Evolutionary conservation across 2,888 invertebrate genomes (phyloP).

Genomic region (Euproctis similis): DNA sequence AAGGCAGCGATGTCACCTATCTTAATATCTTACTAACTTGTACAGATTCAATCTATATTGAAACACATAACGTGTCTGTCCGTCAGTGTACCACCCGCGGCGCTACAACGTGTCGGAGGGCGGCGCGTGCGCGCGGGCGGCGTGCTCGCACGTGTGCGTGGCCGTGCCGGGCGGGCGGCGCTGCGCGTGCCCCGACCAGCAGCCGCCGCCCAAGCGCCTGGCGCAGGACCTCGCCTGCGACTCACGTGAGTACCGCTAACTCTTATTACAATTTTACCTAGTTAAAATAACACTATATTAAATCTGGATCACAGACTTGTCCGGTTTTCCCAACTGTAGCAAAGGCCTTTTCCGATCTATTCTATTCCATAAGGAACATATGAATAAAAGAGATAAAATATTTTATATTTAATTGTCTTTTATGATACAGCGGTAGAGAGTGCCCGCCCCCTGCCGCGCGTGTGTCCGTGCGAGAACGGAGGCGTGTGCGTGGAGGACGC

Average conservation of each 20-base stretch:
- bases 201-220: constrained; percentile 66
- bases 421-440: constrained; percentile 81
- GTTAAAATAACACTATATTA: too few species aligned
- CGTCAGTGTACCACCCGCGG: constrained; percentile 85
- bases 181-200: constrained; percentile 92
- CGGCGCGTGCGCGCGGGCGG: constrained; percentile 78
- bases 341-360: too few species aligned
- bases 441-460: constrained; percentile 82
- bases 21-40: too few species aligned
- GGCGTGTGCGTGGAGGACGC: constrained; percentile 79
- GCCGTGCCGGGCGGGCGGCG: constrained; percentile 90
- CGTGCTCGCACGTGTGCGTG: constrained; percentile 95
- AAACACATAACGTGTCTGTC: too few species aligned
- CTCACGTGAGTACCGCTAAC: constrained; percentile 74
- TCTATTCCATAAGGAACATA: too few species aligned
- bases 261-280: too few species aligned
- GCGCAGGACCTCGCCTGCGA: constrained; percentile 85
- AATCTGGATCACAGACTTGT: too few species aligned
- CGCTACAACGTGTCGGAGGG: constrained; percentile 85
- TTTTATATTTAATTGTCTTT: too few species aligned
- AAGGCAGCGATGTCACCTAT: too few species aligned
- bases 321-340: too few species aligned
- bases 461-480: constrained; percentile 91
- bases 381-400: too few species aligned
- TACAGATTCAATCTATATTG: too few species aligned